These are phyloP conservation scores for Phocides pigmalion DNA, from an alignment of 1,140 invertebrate genomes.

Conservation along the genomic window DNA sequence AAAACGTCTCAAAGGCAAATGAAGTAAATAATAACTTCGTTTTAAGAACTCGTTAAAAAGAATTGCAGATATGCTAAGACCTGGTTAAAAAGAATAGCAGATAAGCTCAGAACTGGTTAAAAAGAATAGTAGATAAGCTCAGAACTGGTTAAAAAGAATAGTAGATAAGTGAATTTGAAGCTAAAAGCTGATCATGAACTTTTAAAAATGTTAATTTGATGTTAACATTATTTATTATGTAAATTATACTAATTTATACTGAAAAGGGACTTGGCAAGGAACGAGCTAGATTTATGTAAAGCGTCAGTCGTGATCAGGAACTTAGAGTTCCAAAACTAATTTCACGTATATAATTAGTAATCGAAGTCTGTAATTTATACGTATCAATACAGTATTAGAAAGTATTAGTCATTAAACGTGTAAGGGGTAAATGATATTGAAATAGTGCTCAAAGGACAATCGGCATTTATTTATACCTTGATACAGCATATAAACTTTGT, in stretches of 20 bases:
- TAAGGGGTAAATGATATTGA: neutral
- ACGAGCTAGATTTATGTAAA: conserved; percentile 2
- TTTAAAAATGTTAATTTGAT: neutral
- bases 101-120: no score
- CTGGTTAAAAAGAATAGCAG: no score
- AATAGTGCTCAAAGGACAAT: no score
- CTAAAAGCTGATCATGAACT: neutral
- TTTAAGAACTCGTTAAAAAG: no score
- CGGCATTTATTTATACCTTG: no score
- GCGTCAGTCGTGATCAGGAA: neutral
- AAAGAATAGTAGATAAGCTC: neutral
- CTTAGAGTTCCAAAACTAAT: neutral
- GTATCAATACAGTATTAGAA: neutral
- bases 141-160: neutral
- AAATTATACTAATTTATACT: neutral
- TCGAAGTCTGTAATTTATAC: neutral
- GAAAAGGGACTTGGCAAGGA: neutral
- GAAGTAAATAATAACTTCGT: no score
- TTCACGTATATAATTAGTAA: neutral
- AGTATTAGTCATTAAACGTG: neutral
- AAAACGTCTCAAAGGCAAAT: no score
- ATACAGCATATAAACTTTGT: no score
- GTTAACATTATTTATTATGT: conserved; percentile 9
- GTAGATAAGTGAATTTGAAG: neutral
- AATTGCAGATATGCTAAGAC: no score